A percentile compares a stretch with the other conserved stretches of the same genome.
These are phyloP conservation scores for Arremon aurantiirostris DNA, from an alignment of 2,797 vertebrate species.

Conservation along the genomic window DNA sequence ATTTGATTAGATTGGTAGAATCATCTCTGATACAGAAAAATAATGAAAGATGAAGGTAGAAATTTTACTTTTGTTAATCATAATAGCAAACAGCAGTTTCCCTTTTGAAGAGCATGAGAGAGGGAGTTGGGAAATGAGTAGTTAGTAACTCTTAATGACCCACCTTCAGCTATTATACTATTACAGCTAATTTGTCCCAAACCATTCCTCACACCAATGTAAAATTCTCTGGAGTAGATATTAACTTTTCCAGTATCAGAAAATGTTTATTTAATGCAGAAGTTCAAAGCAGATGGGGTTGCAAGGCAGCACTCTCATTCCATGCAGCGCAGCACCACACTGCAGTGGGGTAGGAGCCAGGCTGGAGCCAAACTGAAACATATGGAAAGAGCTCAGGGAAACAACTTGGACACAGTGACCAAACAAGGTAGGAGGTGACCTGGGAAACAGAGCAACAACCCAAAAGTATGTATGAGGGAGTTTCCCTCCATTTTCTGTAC, in stretches of 20 bases:
- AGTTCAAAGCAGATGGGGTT: background rate
- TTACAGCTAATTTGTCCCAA: background rate
- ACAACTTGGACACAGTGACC: background rate
- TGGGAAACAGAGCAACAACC: background rate
- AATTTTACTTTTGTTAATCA: background rate
- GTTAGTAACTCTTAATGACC: background rate
- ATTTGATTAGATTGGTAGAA: background rate
- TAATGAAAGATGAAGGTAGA: background rate
- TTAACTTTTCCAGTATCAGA: background rate
- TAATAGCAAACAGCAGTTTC: background rate
- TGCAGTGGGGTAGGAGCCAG: background rate
- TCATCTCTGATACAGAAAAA: background rate
- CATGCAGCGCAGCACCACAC: rapidly evolving
- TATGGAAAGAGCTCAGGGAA: background rate
- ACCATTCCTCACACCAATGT: background rate
- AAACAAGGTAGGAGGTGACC: background rate
- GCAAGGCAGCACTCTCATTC: background rate
- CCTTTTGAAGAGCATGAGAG: background rate
- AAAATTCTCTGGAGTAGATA: background rate
- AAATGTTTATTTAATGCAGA: background rate
- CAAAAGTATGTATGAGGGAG: rapidly evolving
- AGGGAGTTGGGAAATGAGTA: background rate
- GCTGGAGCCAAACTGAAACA: background rate
- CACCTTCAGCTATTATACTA: background rate
- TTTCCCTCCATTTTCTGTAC: background rate